Percentiles rank a stretch among this genome's conserved stretches.
These are phyloP conservation scores for Triplophysa siluroides DNA, from an alignment of 2,113 vertebrate species.

Conservation along the genomic window DNA sequence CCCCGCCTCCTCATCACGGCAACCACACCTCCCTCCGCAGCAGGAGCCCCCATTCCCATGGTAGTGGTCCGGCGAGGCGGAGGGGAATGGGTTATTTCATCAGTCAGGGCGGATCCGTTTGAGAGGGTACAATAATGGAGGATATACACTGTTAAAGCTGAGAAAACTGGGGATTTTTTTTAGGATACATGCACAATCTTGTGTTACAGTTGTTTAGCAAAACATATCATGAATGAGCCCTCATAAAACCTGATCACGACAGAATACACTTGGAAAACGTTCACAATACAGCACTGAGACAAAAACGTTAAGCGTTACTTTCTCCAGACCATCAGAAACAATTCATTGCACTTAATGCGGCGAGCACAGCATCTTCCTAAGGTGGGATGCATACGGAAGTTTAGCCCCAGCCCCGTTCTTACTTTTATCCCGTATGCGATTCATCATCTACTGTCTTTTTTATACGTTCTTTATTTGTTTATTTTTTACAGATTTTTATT, in stretches of 20 bases:
- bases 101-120: slow-evolving; percentile 69
- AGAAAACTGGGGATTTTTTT: neutral
- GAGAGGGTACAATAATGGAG: slow-evolving; percentile 25
- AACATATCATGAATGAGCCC: no score
- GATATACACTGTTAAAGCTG: neutral
- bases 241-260: neutral
- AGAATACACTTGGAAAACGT: neutral
- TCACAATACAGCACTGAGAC: no score
- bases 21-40: slow-evolving; percentile 75
- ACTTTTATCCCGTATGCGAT: neutral
- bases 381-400: neutral
- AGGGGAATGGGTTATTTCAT: slow-evolving; percentile 63
- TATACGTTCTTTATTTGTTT: neutral
- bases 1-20: slow-evolving; percentile 65
- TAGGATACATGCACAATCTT: neutral
- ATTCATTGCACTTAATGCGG: neutral
- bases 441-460: slow-evolving; percentile 3
- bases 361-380: neutral
- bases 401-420: no score
- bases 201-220: no score
- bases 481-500: slow-evolving; percentile 25
- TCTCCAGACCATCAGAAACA: neutral
- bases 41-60: slow-evolving; percentile 52
- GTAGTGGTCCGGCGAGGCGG: slow-evolving; percentile 41
- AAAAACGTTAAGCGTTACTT: neutral